A percentile compares a stretch with the other conserved stretches of the same genome.
These are phyloP conservation scores for Delichon dasypus DNA, from an alignment of 2,797 vertebrate species.

Conservation along the genomic window DNA sequence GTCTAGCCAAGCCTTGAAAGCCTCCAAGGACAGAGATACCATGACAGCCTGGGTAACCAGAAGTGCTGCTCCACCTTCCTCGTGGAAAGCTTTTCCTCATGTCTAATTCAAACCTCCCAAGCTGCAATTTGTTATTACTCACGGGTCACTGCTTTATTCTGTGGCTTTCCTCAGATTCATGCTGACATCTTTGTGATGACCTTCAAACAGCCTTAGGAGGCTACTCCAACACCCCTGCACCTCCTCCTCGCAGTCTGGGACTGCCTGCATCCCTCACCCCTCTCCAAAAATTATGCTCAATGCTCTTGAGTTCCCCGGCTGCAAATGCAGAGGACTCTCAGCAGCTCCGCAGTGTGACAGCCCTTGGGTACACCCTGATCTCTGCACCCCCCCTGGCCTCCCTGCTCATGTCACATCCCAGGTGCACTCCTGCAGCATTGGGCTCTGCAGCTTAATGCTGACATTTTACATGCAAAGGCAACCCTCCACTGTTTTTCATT, in stretches of 20 bases:
- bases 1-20: slow-evolving; percentile 52
- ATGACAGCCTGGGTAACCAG: background rate
- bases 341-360: background rate
- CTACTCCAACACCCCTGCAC: background rate
- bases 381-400: background rate
- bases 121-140: background rate
- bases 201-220: background rate
- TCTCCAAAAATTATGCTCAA: background rate
- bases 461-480: background rate
- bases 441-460: background rate
- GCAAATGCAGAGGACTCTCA: background rate
- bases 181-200: background rate
- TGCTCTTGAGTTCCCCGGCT: background rate
- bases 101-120: slow-evolving; percentile 20
- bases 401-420: background rate
- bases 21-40: slow-evolving; percentile 47
- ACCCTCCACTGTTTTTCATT: background rate
- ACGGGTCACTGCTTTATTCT: background rate
- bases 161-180: background rate
- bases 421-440: background rate
- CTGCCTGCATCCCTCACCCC: background rate
- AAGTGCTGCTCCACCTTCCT: slow-evolving; percentile 44
- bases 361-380: background rate
- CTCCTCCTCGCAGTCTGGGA: background rate
- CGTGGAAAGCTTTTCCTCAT: background rate